phyloP scores from a whole-genome alignment of 2,113 vertebrate species.

The Trogon surrucura region DNA sequence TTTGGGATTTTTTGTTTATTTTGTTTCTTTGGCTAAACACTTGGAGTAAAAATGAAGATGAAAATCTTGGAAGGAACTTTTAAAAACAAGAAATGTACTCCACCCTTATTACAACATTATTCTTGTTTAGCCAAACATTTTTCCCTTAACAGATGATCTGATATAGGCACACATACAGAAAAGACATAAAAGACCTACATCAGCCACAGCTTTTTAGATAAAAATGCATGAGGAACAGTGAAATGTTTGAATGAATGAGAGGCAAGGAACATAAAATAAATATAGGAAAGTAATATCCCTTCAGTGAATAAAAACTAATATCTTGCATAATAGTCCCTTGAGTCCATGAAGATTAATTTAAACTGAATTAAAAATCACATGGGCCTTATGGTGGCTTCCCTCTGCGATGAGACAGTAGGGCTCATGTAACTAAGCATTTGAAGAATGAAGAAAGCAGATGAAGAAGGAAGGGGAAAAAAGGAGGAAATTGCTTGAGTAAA shows the following conservation, averaged over 20 bases:
- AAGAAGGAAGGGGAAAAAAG: accelerated
- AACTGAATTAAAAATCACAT: not conserved
- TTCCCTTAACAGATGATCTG: constrained; percentile 46
- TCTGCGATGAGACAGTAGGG: not conserved
- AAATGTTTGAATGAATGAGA: not conserved
- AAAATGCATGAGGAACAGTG: not conserved
- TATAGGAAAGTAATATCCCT: not conserved
- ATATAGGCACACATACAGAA: constrained; percentile 19
- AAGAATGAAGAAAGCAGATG: not conserved
- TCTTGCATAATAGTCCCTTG: not conserved
- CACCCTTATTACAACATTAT: constrained; percentile 71
- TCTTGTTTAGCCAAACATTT: constrained; percentile 59
- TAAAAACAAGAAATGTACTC: constrained; percentile 55
- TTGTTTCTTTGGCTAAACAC: constrained; percentile 64
- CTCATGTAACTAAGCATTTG: not conserved
- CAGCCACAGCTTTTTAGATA: not conserved
- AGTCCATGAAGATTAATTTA: not conserved
- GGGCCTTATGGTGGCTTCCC: not conserved
- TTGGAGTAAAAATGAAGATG: constrained; percentile 64
- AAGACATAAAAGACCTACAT: constrained; percentile 3
- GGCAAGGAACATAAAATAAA: not conserved
- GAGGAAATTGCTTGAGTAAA: not conserved
- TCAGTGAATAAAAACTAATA: not conserved
- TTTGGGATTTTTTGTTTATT: constrained; percentile 60
- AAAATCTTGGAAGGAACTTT: constrained; percentile 67